Evolutionary conservation across 2,888 invertebrate genomes (phyloP).

Genomic region (Rotaria socialis): DNA sequence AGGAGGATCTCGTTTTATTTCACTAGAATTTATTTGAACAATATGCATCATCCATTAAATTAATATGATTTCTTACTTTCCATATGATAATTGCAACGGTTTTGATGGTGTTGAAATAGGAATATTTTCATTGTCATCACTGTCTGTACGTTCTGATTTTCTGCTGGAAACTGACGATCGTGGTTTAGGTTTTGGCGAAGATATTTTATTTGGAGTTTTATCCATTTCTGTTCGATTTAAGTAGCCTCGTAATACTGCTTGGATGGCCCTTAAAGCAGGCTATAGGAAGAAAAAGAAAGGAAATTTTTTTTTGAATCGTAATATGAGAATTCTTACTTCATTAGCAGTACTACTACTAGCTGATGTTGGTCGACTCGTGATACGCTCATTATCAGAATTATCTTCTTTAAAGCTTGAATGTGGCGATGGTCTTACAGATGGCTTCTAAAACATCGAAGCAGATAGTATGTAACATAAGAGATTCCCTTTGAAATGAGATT

Average conservation of each 20-base stretch:
- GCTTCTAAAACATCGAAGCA: background rate
- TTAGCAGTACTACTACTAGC: background rate
- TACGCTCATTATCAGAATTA: background rate
- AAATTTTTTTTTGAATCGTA: background rate
- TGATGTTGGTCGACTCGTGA: background rate
- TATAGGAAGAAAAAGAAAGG: background rate
- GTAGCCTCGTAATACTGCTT: constrained; percentile 6
- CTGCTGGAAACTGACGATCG: background rate
- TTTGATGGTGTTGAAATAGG: background rate
- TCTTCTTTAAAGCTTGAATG: background rate
- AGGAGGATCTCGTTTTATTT: background rate
- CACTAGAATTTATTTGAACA: background rate
- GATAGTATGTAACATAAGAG: background rate
- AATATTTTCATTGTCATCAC: background rate
- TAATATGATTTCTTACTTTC: background rate
- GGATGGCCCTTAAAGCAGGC: background rate
- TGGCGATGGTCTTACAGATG: background rate
- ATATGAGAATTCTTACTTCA: background rate
- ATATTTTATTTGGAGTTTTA: background rate
- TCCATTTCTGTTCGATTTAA: background rate
- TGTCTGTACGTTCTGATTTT: background rate
- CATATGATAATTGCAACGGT: too few species aligned
- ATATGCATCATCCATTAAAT: too few species aligned
- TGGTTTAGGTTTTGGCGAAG: background rate
- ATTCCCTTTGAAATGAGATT: too few species aligned